Percentiles rank a stretch among this genome's conserved stretches.
phyloP scores from a whole-genome alignment of 1,140 invertebrate species.

The Stenopsyche tienmushanensis region DNA sequence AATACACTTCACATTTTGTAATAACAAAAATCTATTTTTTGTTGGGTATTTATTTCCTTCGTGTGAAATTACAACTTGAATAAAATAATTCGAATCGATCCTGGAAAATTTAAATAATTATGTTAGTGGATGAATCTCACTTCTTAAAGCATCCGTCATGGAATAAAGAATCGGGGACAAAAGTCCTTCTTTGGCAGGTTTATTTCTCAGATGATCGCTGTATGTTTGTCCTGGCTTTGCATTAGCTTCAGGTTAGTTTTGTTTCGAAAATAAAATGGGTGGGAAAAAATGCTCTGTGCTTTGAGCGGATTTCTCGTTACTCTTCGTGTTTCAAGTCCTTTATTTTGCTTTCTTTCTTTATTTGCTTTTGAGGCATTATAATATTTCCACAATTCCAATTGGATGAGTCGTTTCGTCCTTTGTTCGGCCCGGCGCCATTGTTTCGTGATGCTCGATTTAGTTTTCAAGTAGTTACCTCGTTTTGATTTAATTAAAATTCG shows the following conservation, averaged over 20 bases:
- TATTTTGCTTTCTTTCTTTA: background rate
- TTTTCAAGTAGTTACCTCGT: background rate
- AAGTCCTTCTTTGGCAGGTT: background rate
- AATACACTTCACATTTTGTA: too few species aligned
- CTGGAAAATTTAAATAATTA: too few species aligned
- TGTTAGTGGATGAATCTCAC: too few species aligned
- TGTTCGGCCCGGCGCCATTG: background rate
- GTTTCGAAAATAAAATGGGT: background rate
- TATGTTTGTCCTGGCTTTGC: background rate
- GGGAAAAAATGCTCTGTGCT: background rate
- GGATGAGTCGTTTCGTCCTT: background rate
- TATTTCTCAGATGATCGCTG: background rate
- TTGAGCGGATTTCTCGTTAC: background rate
- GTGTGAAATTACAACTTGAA: too few species aligned
- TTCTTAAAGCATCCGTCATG: too few species aligned
- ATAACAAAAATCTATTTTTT: too few species aligned
- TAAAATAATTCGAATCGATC: too few species aligned
- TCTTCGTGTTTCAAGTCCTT: background rate
- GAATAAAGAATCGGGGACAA: too few species aligned
- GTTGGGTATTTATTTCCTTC: too few species aligned
- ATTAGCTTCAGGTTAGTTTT: background rate
- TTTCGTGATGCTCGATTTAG: background rate
- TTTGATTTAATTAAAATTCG: background rate
- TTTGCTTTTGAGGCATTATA: background rate
- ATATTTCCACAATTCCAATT: constrained; percentile 3